Conservation (phyloP, 2,888 invertebrate species). For the Drosophila macrospina region DNA sequence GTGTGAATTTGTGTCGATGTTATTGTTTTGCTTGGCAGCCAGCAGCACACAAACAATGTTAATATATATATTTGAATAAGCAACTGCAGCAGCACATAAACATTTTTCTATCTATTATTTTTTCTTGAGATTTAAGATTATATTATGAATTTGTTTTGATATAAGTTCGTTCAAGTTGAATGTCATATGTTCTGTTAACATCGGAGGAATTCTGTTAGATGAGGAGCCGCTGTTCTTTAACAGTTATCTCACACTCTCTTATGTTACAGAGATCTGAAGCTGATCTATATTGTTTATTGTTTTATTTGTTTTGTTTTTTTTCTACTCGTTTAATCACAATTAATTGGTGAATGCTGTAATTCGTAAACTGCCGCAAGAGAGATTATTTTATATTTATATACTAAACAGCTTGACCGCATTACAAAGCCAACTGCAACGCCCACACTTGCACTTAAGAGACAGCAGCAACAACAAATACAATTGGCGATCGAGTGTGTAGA, state of each 20-base stretch:
- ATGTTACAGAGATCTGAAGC: not conserved
- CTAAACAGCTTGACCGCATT: constrained; percentile 67
- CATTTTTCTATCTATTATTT: not conserved
- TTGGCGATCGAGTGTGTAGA: constrained; percentile 11
- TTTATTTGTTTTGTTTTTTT: not conserved
- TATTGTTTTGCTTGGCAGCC: constrained; percentile 44
- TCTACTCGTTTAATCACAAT: constrained; percentile 10
- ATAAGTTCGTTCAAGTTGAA: constrained; percentile 42
- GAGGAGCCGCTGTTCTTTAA: constrained; percentile 15
- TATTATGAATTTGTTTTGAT: constrained; percentile 22
- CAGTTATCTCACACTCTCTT: constrained; percentile 3
- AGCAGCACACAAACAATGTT: constrained; percentile 19
- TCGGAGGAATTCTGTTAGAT: constrained; percentile 8
- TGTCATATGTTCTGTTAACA: constrained; percentile 41
- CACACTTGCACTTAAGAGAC: constrained; percentile 42
- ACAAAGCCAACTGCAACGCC: constrained; percentile 56
- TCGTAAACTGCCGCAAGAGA: constrained; percentile 14
- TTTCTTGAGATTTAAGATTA: constrained; percentile 4
- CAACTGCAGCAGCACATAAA: constrained; percentile 4
- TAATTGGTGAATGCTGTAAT: constrained; percentile 37
- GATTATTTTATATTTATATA: constrained; percentile 52
- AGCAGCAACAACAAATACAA: constrained; percentile 29
- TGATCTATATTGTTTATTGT: constrained; percentile 26
- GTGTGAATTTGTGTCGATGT: constrained; percentile 17
- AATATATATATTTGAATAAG: constrained; percentile 30